These are phyloP conservation scores for Strigamia transsilvanica DNA, from an alignment of 2,888 invertebrate genomes.

Conservation along the genomic window DNA sequence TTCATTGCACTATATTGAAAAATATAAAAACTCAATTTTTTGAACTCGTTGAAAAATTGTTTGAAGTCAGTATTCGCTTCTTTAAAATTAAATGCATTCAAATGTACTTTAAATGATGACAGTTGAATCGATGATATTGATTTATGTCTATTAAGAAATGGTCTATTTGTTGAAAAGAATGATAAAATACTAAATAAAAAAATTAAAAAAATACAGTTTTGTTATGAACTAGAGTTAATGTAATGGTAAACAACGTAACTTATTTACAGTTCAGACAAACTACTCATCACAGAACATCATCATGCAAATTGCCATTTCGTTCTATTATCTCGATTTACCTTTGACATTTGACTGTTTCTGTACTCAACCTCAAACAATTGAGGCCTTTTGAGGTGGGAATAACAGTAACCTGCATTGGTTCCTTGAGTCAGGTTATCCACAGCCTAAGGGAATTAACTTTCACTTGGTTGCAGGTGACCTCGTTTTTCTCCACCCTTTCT, in stretches of 20 bases:
- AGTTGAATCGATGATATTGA: background rate
- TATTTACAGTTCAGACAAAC: background rate
- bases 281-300: background rate
- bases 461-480: conserved; percentile 43
- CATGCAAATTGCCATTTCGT: background rate
- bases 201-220: no score
- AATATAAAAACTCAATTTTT: background rate
- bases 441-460: conserved; percentile 28
- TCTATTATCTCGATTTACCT: conserved; percentile 25
- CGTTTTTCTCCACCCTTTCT: conserved; percentile 39
- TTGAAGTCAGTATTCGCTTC: background rate
- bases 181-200: no score
- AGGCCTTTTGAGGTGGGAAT: conserved; percentile 49
- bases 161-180: background rate
- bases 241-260: no score
- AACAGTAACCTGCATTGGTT: conserved; percentile 49
- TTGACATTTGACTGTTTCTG: conserved; percentile 37
- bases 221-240: no score
- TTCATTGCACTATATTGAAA: background rate
- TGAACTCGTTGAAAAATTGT: background rate
- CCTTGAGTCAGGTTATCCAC: conserved; percentile 45
- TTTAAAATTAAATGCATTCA: no score
- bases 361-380: conserved; percentile 29
- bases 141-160: background rate
- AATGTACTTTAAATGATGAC: background rate